Evolutionary conservation across 2,888 invertebrate species (phyloP).

Genomic region (Falcaria lacertinaria): DNA sequence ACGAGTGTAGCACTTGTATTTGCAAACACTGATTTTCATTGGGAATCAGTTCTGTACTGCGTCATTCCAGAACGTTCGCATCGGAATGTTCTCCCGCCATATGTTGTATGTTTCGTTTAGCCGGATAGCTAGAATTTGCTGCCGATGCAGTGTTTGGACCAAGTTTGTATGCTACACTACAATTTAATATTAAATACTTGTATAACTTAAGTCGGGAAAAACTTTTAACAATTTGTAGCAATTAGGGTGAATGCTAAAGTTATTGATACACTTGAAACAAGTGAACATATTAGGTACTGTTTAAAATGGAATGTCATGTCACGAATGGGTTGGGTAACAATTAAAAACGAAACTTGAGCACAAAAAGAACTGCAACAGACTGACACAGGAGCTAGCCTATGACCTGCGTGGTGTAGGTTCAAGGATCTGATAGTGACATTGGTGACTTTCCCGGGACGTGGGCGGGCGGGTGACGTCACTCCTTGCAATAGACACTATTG

Average conservation of each 20-base stretch:
- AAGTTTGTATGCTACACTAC: no score
- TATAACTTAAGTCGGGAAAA: no score
- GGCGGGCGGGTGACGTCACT: constrained; percentile 54
- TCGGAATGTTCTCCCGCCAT: constrained; percentile 58
- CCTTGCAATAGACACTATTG: constrained; percentile 28
- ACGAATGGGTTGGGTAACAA: no score
- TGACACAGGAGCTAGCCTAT: neutral
- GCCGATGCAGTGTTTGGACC: constrained; percentile 14
- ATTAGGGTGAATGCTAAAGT: neutral
- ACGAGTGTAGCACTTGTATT: constrained; percentile 9
- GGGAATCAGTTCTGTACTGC: constrained; percentile 49
- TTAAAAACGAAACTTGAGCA: no score
- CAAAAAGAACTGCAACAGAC: no score
- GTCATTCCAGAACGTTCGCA: constrained; percentile 55
- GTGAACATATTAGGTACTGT: no score
- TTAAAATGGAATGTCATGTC: no score
- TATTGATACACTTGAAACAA: no score
- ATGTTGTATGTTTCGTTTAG: constrained; percentile 69
- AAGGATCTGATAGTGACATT: constrained; percentile 46
- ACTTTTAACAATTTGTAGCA: neutral
- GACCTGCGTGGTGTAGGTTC: constrained; percentile 31
- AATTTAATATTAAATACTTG: no score
- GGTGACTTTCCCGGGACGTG: constrained; percentile 38
- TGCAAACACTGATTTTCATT: constrained; percentile 26
- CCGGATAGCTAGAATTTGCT: constrained; percentile 48